phyloP scores from a whole-genome alignment of 1,140 invertebrate species.

The Dinothrombium tinctorium region DNA sequence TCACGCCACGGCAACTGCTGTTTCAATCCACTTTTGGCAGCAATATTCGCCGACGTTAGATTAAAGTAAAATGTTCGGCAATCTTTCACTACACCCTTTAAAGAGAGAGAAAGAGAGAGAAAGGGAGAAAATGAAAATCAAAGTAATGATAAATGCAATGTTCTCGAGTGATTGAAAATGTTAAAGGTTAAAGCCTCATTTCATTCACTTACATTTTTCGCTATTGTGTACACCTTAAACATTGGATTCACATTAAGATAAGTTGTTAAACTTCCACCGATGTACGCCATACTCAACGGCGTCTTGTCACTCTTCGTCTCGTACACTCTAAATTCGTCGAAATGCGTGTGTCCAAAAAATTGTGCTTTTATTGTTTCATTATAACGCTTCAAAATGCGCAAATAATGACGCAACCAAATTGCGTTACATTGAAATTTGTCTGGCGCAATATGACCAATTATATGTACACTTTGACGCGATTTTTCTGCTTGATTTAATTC shows the following conservation, averaged over 20 bases:
- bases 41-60: no score
- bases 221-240: conserved; percentile 78
- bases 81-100: no score
- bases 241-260: conserved; percentile 79
- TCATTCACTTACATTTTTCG: background rate
- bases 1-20: no score
- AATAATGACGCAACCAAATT: conserved; percentile 5
- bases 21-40: no score
- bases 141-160: no score
- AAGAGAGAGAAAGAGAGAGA: no score
- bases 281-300: conserved; percentile 16
- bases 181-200: no score
- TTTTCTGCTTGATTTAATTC: conserved; percentile 1
- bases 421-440: conserved; percentile 4
- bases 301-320: no score
- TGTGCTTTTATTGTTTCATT: conserved; percentile 5
- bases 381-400: conserved; percentile 8
- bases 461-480: conserved; percentile 5
- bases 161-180: no score
- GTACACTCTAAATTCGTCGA: conserved; percentile 16
- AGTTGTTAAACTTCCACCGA: conserved; percentile 24
- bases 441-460: conserved; percentile 9
- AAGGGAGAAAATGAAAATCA: no score
- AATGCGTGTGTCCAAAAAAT: conserved; percentile 10
- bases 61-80: no score